Base-by-base conservation (phyloP, 2,888 invertebrate genomes). In the Alviniconcha strummeri region DNA sequence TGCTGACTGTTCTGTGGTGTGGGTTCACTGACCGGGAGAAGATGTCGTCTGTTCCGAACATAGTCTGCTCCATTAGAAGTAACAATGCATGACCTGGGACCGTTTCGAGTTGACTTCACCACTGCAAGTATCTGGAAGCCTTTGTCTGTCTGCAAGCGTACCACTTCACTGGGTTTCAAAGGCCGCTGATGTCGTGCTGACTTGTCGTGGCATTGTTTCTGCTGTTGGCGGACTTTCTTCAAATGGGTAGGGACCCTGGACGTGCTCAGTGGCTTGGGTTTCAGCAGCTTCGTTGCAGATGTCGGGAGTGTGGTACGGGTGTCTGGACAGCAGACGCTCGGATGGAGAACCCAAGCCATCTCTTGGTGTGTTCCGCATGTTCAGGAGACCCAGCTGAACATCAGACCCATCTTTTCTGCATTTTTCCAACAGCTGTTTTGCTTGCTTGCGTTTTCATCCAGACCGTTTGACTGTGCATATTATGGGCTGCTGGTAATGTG, bases 401-500 rank as follows among this genome's bases (percentile, higher is more conserved):
- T 75, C 55, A 5, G 55, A 75, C 5, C 55, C 52, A 55, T 80
- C 54, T n/a, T 9, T 36, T n/a, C 54, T 67, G 7, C 3, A 3
- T n/a, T 80, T 64, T 15, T n/a, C 67, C 72, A 81, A 72, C 0
- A 56, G n/a, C 15, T 55, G 54, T 17, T 81, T 81, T 5, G 72
- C 81, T 19, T 55, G 54, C 19, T 81, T 69, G 69, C 56, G 17
- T 69, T 52, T 81, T 81, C 80, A 55, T 56, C 72, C n/a, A 55
- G 13, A 5, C 80, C 80, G 67, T 81, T 71, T 4, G 80, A 69
- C 55, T 72, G 71, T 17, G 80, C 56, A 56, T 55, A 81, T 56
- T 71, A 15, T 4, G 80, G 80, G 19, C 80, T 80, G 80, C 54
- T 54, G 7, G 69, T 80, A 52, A 52, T 19, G 56, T 81, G 81